Evolutionary conservation across 1,140 invertebrate genomes (phyloP), one percentile per base, ranked within the genome.

Genomic region (Saccostrea glomerata): DNA sequence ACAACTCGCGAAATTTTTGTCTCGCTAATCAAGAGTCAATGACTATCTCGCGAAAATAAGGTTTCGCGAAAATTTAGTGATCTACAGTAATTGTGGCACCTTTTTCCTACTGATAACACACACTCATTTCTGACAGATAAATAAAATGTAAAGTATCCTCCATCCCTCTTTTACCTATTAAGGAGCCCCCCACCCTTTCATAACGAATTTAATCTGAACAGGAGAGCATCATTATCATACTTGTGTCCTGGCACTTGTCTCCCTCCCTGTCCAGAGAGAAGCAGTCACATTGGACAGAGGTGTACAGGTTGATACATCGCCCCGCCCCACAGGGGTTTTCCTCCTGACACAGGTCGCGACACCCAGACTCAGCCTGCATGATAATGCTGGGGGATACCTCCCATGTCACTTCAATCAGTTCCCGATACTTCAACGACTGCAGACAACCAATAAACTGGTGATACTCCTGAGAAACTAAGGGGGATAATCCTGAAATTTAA

Each of bases 221-320:
- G 6, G 47, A 47, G 9, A 47, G 9, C 47, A 3, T 47, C 40
- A 47, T 96, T 5, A 3, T 47, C 40, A 47, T 96, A 98, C 98
- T 97, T 93, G 98, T 97, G 91, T 98, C 97, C 95, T 98, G 97
- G 94, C 98, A 99, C 87, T 97, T 96, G 91, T 98, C 97, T 92
- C 98, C 98, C 95, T 99, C 98, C 94, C 98, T 98, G 91, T 97
- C 96, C 3, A 98, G 98, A 36, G 98, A 98, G 94, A 98, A 98
- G 94, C 98, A 99, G 93, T 94, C 93, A 87, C 93, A 94, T 13
- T 88, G 84, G 23, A 91, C 86, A 36, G 89, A 25, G 12, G 89
- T 91, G 89, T 94, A 94, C 25, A 87, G 66, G 85, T 93, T 94
- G 20, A 92, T 88, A 90, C 94, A 94, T 3, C 55, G 70, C 36